Evolutionary conservation across 2,888 invertebrate genomes (phyloP).

Genomic region (Melanchra persicariae): DNA sequence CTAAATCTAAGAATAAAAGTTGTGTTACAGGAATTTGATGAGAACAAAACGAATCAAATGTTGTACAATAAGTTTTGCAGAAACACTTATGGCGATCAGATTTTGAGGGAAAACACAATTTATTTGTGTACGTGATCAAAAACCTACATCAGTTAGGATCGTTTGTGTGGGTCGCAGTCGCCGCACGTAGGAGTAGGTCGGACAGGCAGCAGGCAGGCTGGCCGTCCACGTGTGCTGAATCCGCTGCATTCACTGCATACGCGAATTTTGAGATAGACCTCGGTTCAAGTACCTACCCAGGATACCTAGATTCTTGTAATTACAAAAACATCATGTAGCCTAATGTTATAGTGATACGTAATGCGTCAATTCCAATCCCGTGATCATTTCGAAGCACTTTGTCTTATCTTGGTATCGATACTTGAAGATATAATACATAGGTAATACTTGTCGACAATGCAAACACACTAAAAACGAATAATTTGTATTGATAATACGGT

Average conservation of each 20-base stretch:
- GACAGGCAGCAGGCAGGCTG: conserved; percentile 71
- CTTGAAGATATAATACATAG: neutral
- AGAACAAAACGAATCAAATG: conserved; percentile 62
- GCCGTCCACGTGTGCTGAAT: conserved; percentile 75
- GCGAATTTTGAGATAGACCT: conserved; percentile 65
- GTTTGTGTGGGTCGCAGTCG: conserved; percentile 70
- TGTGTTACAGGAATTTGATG: conserved; percentile 43
- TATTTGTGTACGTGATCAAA: conserved; percentile 76
- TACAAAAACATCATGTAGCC: neutral
- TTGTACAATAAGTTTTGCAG: conserved; percentile 64
- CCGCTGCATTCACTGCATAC: conserved; percentile 70
- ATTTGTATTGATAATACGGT: neutral
- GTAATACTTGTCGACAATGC: neutral
- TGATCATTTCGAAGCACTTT: neutral
- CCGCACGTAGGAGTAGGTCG: conserved; percentile 79
- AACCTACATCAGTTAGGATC: conserved; percentile 68
- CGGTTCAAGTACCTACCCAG: neutral
- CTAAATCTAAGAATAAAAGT: conserved; percentile 41
- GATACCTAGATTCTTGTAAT: neutral
- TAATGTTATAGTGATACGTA: neutral
- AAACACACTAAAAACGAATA: neutral
- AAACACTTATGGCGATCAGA: conserved; percentile 69
- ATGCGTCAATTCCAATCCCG: neutral
- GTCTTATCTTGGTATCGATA: neutral
- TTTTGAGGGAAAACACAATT: conserved; percentile 75